phyloP scores from a whole-genome alignment of 2,113 vertebrate genomes.

The Spea multiplicata region DNA sequence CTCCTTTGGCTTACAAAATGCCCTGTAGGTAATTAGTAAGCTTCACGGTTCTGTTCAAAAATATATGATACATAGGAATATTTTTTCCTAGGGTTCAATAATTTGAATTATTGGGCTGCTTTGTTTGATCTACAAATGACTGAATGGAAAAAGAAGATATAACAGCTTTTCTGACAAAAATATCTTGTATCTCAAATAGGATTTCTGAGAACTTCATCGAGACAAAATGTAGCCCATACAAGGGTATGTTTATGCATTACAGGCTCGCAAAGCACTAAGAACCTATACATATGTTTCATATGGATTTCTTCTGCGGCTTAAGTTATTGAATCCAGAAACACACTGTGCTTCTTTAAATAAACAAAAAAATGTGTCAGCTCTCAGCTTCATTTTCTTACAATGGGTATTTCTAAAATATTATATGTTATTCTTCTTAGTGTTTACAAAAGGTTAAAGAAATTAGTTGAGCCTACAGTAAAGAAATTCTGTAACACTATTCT shows the following conservation, averaged over 20 bases:
- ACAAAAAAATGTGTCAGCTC: neutral
- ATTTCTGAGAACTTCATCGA: neutral
- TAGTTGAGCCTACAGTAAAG: neutral
- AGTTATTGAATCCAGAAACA: neutral
- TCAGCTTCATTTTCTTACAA: neutral
- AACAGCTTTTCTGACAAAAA: neutral
- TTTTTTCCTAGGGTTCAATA: too few species aligned
- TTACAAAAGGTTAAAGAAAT: neutral
- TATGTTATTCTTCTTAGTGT: neutral
- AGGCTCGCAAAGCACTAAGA: neutral
- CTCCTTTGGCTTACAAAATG: too few species aligned
- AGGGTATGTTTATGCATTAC: slow-evolving; percentile 1
- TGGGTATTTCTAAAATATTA: neutral
- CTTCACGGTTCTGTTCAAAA: too few species aligned
- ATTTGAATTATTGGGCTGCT: too few species aligned
- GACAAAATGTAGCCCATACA: slow-evolving; percentile 9
- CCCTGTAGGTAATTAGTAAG: too few species aligned
- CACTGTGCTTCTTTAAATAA: slow-evolving; percentile 7
- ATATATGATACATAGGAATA: too few species aligned
- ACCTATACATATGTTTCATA: neutral
- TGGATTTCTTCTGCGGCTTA: neutral
- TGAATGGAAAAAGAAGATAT: neutral
- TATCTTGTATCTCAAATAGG: neutral
- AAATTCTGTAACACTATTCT: too few species aligned
- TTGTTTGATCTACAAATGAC: neutral